Evolutionary conservation across 2,888 invertebrate genomes (phyloP).

Genomic region (Philopedon plagiatum): DNA sequence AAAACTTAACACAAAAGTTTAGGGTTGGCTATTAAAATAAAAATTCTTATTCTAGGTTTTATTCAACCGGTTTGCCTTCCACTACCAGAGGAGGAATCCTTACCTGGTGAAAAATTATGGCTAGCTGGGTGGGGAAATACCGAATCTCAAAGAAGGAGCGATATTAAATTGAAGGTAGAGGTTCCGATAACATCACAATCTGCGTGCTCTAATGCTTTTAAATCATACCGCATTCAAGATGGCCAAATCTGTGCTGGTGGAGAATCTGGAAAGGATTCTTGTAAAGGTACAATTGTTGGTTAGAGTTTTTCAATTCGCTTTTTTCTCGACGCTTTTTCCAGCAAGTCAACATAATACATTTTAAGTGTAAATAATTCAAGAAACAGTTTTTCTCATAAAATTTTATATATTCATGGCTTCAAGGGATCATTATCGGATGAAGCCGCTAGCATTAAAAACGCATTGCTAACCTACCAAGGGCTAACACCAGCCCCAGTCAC

Average conservation of each 20-base stretch:
- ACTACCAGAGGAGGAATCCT: conserved; percentile 54
- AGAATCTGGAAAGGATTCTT: conserved; percentile 75
- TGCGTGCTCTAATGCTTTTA: conserved; percentile 68
- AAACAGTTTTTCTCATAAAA: too few species aligned
- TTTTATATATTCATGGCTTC: too few species aligned
- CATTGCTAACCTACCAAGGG: too few species aligned
- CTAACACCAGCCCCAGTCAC: too few species aligned
- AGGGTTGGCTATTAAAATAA: too few species aligned
- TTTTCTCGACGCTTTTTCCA: too few species aligned
- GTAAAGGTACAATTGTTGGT: conserved; percentile 68
- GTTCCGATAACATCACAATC: conserved; percentile 73
- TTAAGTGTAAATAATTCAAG: too few species aligned
- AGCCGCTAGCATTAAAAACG: too few species aligned
- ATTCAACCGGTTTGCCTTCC: conserved; percentile 65
- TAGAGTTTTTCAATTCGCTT: too few species aligned
- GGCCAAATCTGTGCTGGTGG: conserved; percentile 64
- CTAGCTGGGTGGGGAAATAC: conserved; percentile 68
- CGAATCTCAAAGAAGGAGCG: conserved; percentile 57
- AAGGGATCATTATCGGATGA: too few species aligned
- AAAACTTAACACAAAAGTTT: too few species aligned
- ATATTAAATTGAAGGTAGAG: conserved; percentile 75
- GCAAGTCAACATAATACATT: too few species aligned
- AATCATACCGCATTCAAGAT: conserved; percentile 55
- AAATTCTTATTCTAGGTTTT: conserved; percentile 57
- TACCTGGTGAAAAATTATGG: conserved; percentile 58